Evolutionary conservation across 2,113 vertebrate genomes (phyloP).

Genomic region (Myotis davidii): DNA sequence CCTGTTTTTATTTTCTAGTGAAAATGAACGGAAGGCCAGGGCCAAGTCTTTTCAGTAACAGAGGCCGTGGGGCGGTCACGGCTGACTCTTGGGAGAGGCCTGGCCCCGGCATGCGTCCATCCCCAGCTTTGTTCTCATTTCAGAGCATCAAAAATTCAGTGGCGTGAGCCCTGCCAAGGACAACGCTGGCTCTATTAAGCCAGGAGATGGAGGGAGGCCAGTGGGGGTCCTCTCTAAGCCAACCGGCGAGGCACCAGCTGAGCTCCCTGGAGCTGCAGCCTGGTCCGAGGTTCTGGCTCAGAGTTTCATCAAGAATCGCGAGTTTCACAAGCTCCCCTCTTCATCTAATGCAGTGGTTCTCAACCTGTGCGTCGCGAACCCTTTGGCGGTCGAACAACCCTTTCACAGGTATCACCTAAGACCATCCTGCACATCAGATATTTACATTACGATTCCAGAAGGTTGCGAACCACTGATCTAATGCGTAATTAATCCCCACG

Average conservation of each 20-base stretch:
- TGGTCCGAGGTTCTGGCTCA: not conserved
- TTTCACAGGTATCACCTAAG: no score
- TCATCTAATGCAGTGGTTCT: no score
- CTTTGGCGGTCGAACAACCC: no score
- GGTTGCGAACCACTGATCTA: no score
- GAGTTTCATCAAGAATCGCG: accelerated
- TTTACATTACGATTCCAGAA: no score
- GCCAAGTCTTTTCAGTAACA: not conserved
- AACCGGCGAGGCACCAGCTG: accelerated
- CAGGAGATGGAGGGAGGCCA: accelerated
- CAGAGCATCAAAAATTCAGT: not conserved
- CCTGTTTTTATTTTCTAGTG: not conserved
- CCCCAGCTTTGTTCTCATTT: not conserved
- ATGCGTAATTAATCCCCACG: accelerated
- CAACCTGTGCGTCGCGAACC: no score
- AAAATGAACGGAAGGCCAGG: not conserved
- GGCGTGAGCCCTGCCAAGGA: not conserved
- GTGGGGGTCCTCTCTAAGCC: not conserved
- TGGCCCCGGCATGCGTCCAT: accelerated
- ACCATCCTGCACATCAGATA: no score
- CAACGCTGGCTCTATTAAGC: accelerated
- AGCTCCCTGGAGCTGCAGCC: not conserved
- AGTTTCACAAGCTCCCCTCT: not conserved
- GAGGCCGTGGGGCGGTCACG: accelerated
- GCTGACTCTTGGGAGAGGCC: not conserved